Evolutionary conservation across 2,113 vertebrate genomes (phyloP).

Genomic region (Hydrolagus affinis): DNA sequence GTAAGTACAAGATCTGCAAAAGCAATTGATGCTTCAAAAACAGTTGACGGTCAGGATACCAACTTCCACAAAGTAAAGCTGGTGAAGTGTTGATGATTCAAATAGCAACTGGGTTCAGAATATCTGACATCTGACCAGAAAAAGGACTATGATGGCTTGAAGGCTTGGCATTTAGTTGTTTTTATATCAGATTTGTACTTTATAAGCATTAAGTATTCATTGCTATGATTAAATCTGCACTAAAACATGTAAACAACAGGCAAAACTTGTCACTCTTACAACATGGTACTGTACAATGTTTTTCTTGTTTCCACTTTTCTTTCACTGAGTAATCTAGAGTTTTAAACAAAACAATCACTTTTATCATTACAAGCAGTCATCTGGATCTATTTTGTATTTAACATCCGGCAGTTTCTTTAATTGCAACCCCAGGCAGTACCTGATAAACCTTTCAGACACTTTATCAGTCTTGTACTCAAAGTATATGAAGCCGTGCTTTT

Average conservation of each 20-base stretch:
- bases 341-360: neutral
- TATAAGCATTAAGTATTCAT: no score
- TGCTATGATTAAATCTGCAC: no score
- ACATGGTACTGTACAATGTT: neutral
- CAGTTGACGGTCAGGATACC: neutral
- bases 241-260: no score
- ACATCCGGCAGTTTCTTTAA: neutral
- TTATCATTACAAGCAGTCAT: neutral
- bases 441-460: neutral
- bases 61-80: neutral
- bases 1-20: neutral
- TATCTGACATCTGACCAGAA: neutral
- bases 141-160: no score
- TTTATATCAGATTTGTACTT: no score
- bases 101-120: neutral
- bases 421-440: neutral
- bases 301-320: neutral
- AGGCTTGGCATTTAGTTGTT: no score
- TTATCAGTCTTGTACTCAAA: conserved; percentile 7
- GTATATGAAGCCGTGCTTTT: conserved; percentile 22
- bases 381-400: neutral
- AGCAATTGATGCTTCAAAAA: neutral
- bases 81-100: neutral
- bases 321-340: neutral
- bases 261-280: neutral